Evolutionary conservation across 2,797 vertebrate genomes (phyloP), one percentile per base, ranked within the genome.

Genomic region (Emys orbicularis): DNA sequence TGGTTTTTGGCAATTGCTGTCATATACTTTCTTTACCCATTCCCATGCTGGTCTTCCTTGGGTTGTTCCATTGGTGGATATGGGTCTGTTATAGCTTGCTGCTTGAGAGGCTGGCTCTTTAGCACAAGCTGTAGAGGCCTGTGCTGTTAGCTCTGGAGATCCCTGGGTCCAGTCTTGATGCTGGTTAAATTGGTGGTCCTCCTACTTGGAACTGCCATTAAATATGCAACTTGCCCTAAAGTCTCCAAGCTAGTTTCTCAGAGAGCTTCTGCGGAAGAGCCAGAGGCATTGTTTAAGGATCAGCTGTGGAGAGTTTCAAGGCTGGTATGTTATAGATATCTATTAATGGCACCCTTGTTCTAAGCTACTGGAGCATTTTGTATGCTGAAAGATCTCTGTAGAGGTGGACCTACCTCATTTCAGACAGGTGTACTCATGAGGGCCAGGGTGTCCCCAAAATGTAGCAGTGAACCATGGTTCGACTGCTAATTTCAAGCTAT

Each of bases 291-390:
- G 25, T 68, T 94, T 90, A 95, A 94, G 47, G 68, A 81, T 87
- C 92, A 95, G 93, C 84, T 2, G 5, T 87, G 84, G 10, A 57
- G 29, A 82, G 52, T 83, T 21, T 96, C 59, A 83, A 84, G 34
- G 87, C 90, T 93, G 65, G 96, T 84, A n/a, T 65, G 56, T 91
- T 87, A 72, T 89, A 81, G 89, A 86, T 81, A 93, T 52, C 54
- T 89, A 59, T 83, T 91, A 37, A 12, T 27, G 87, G 93, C 94
- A 86, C 65, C 59, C 86, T 94, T 83, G 84, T 81, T 96, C 34
- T 68, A 79, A 79, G 79, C 83, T 3, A 0, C 59, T 21, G 86
- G 89, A 88, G 81, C 34, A 9, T 80, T 93, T 79, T 90, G 68
- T 21, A 1, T 89, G 88, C 83, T 85, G 91, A 0, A 4, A 89